phyloP scores from a whole-genome alignment of 2,888 invertebrate genomes.

The Dromius quadrimaculatus region DNA sequence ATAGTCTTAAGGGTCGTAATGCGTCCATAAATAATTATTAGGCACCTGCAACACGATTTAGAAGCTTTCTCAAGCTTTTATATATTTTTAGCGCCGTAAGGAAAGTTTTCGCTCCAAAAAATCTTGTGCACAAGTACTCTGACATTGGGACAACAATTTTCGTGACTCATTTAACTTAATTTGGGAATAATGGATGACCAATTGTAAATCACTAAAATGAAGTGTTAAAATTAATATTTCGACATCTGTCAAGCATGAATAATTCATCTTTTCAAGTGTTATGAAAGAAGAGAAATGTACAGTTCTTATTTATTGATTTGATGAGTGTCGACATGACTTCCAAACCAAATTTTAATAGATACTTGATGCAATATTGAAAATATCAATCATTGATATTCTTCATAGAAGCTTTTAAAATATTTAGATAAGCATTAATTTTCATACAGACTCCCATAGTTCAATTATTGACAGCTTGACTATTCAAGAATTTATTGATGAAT shows the following conservation, averaged over 20 bases:
- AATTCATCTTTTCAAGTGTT: neutral
- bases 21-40: too few relatives aligned
- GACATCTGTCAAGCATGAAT: neutral
- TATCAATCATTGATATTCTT: slow-evolving; percentile 17
- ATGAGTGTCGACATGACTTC: slow-evolving; percentile 1
- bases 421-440: slow-evolving; percentile 33
- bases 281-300: slow-evolving; percentile 1
- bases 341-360: slow-evolving; percentile 18
- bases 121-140: too few relatives aligned
- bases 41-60: too few relatives aligned
- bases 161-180: too few relatives aligned
- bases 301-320: slow-evolving; percentile 19
- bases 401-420: slow-evolving; percentile 31
- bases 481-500: slow-evolving; percentile 10
- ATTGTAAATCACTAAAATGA: neutral
- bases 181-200: neutral
- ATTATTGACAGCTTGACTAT: neutral
- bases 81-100: too few relatives aligned
- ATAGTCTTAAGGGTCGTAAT: too few relatives aligned
- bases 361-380: slow-evolving; percentile 31
- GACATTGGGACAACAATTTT: too few relatives aligned
- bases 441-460: slow-evolving; percentile 16
- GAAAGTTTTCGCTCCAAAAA: too few relatives aligned
- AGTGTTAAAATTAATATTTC: neutral
- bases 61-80: too few relatives aligned